Evolutionary conservation across 23 tunicate species (phyloP).

Genomic region (Trididemnum miniatum): DNA sequence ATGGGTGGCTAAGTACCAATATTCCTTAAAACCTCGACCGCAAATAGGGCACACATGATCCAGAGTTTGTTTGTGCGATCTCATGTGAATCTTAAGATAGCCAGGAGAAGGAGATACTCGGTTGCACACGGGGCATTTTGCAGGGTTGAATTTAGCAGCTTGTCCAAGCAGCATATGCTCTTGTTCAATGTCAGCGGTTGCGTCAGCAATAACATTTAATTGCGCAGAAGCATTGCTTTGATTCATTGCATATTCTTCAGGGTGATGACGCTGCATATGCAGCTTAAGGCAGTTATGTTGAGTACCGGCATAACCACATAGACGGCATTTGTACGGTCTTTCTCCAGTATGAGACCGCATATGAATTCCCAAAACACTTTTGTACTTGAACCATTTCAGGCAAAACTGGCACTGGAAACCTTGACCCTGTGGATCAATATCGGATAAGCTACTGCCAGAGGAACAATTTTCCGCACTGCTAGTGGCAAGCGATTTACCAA

Average conservation of each 20-base stretch:
- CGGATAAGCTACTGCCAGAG: not conserved
- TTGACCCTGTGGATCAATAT: constrained; percentile 19
- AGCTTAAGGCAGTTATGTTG: constrained; percentile 90
- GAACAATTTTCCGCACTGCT: not conserved
- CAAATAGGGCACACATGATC: constrained; percentile 88
- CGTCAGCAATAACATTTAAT: not conserved
- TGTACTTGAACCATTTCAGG: constrained; percentile 79
- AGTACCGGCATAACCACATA: constrained; percentile 84
- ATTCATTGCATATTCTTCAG: constrained; percentile 4
- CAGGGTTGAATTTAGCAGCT: constrained; percentile 74
- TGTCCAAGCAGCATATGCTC: constrained; percentile 37
- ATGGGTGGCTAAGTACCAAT: constrained; percentile 94
- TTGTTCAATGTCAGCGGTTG: constrained; percentile 21
- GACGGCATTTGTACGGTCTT: constrained; percentile 82
- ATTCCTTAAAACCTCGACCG: constrained; percentile 93
- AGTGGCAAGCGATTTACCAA: constrained; percentile 50
- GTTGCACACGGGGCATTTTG: constrained; percentile 81
- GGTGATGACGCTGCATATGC: constrained; percentile 86
- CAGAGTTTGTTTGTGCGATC: constrained; percentile 85
- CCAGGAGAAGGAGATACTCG: constrained; percentile 92
- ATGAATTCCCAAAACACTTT: constrained; percentile 82
- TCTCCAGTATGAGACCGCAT: constrained; percentile 89
- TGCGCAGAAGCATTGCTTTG: too few species aligned
- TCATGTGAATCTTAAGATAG: constrained; percentile 91
- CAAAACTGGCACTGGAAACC: constrained; percentile 70